Base-by-base conservation (phyloP, 1,140 invertebrate genomes). In the Drosophila azteca region DNA sequence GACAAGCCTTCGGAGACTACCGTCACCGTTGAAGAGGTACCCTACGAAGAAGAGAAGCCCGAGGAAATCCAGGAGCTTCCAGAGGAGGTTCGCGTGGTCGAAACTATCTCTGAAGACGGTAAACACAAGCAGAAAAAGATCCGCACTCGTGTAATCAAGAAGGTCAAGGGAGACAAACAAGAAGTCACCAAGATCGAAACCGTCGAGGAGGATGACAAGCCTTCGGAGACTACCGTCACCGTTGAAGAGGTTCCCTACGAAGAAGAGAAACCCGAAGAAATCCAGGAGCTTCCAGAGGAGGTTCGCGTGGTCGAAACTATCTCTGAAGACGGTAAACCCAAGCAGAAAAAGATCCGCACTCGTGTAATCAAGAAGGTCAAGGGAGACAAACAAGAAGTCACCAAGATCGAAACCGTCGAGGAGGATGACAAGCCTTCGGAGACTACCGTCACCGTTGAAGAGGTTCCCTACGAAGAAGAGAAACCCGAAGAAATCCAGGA, bases 331-430 rank as follows among this genome's bases (percentile, higher is more conserved):
- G 90, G 89, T 0, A 90, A 77, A 51, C 75, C 77, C 6, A 78
- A 55, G 41, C 91, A 88, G 48, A 83, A 91, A 17, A 92, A 92
- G 75, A 90, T 79, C 24, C 84, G 91, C 0, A 91, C 91, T 51
- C 89, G 91, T 7, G 76, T 90, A 6, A 91, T 88, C 13, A 90
- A 82, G 44, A 88, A 82, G 68, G 77, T 81, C 44, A 91, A 78
- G 46, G 89, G 77, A 9, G 70, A 82, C 8, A 89, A 90, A 59
- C 66, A 92, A 70, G 70, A 91, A 62, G 71, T 90, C 7, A 90
- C 88, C 17, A 90, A 92, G 70, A 88, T 89, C 13, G 77, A 82
- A 20, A 87, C 78, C 2, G 63, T 92, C 17, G 79, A 92, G 69
- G 84, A 92, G 65, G 89, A 92, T 55, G 84, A 80, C 48, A 81